These are phyloP conservation scores for Agonopterix arenella DNA, from an alignment of 2,888 invertebrate genomes.

Conservation along the genomic window DNA sequence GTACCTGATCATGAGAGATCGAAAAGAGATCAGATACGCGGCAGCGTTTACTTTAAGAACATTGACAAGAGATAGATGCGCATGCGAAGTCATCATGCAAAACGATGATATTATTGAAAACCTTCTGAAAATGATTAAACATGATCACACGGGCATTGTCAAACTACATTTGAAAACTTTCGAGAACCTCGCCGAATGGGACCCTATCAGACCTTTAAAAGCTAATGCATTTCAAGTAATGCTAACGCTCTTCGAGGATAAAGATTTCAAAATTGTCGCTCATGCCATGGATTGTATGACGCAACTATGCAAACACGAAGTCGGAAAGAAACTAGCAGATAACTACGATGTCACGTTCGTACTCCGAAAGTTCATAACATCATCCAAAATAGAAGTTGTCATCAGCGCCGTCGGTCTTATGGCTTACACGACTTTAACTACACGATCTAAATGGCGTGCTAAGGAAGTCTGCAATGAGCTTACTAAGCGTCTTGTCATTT, in stretches of 20 bases:
- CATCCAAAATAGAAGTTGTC: slow-evolving; percentile 30
- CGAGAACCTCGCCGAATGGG: slow-evolving; percentile 46
- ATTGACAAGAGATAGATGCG: slow-evolving; percentile 40
- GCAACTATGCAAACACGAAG: slow-evolving; percentile 53
- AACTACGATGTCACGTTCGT: slow-evolving; percentile 43
- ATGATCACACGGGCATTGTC: slow-evolving; percentile 53
- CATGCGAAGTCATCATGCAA: slow-evolving; percentile 35
- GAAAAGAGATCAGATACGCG: slow-evolving; percentile 55
- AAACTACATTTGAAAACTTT: slow-evolving; percentile 50
- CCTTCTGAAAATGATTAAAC: slow-evolving; percentile 52
- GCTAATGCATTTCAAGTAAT: slow-evolving; percentile 56
- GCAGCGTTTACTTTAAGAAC: slow-evolving; percentile 49
- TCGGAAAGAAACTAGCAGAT: slow-evolving; percentile 52
- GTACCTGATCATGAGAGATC: slow-evolving; percentile 44
- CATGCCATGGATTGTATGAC: slow-evolving; percentile 56
- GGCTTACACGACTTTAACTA: slow-evolving; percentile 50
- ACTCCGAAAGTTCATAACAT: slow-evolving; percentile 28
- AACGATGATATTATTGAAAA: slow-evolving; percentile 43
- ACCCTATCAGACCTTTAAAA: slow-evolving; percentile 42
- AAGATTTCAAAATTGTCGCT: slow-evolving; percentile 36
- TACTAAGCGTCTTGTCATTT: slow-evolving; percentile 33
- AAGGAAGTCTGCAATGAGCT: slow-evolving; percentile 43
- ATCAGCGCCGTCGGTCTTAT: slow-evolving; percentile 48
- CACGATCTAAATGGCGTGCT: slow-evolving; percentile 58
- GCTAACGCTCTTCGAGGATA: slow-evolving; percentile 36